These are phyloP conservation scores for Varroa destructor DNA, from an alignment of 1,140 invertebrate species.

Conservation along the genomic window DNA sequence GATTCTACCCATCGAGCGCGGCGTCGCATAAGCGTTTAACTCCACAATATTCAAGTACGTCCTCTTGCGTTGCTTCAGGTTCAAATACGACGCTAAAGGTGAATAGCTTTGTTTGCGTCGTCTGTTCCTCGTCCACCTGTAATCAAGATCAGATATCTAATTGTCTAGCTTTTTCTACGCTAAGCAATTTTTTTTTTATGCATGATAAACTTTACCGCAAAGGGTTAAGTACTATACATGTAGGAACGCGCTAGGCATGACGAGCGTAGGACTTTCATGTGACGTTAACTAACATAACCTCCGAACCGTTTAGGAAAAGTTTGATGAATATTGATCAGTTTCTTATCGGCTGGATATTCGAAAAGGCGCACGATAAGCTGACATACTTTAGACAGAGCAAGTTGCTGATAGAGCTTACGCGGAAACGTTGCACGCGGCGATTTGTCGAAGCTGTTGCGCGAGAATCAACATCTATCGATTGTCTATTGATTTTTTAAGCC, in stretches of 20 bases:
- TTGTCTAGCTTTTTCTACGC: neutral
- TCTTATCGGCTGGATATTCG: no score
- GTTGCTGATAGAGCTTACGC: no score
- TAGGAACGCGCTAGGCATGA: conserved; percentile 34
- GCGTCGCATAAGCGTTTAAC: conserved; percentile 73
- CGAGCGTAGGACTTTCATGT: conserved; percentile 33
- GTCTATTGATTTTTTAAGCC: no score
- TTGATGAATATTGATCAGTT: no score
- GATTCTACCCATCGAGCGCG: conserved; percentile 60
- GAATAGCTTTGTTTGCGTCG: conserved; percentile 43
- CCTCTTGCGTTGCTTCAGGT: conserved; percentile 62
- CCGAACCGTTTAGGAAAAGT: no score
- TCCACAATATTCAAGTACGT: conserved; percentile 63
- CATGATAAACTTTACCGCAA: conserved; percentile 52
- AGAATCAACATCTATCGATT: no score
- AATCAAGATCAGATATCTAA: neutral
- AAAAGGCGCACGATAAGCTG: no score
- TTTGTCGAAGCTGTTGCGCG: no score
- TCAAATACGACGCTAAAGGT: conserved; percentile 58
- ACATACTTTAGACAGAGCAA: no score
- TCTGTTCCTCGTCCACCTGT: conserved; percentile 54
- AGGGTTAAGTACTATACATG: conserved; percentile 40
- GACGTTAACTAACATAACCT: no score
- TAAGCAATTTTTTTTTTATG: conserved; percentile 40
- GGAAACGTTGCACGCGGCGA: no score